Base-by-base conservation (phyloP, 2,888 invertebrate genomes). In the Esperia sulphurella region DNA sequence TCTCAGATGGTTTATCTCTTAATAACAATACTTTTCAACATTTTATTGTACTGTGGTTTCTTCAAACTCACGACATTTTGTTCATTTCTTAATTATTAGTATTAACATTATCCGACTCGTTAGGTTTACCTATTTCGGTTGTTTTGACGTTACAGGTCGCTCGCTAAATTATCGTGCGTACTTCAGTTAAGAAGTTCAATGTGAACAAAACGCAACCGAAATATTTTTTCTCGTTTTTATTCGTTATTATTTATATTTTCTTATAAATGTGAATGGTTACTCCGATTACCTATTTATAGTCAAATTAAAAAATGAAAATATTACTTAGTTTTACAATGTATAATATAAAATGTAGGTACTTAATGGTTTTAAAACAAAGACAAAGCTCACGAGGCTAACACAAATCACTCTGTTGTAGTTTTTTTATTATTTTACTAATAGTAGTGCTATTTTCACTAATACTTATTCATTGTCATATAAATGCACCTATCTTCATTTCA, bases 271-370 rank as follows among this genome's bases (percentile, higher is more conserved):
- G 76, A 79, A 75, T 75, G 65, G 67, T 79, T 83, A 85, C 85
- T 82, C 74, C 75, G 83, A 85, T 87, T 86, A 85, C 83, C 83
- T 84, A 80, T 70, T 79, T 79, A 75, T 85, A 86, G 85, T 87
- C 86, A 86, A 78, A 74, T 71, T 71, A 54, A 37, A n/a, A 57
- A 57, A 54, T 21, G 43, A 59, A 59, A 58, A 61, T 61, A 69
- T 75, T 69, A 63, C 61, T 71, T 78, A 81, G 75, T 63, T 68
- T 69, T 62, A 40, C 9, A 61, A 63, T 77, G 71, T 78, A 71
- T 73, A 74, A 63, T 73, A 59, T 72, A n/a, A 35, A 35, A 21
- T 5, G 12, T 76, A 78, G 68, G 65, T 77, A 75, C 67, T 66
- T 72, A 65, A 42, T 47, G 45, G 33, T 69, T 65, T 56, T 71